Conservation (phyloP, 1,140 invertebrate genomes). For the Drosophila sp. region DNA sequence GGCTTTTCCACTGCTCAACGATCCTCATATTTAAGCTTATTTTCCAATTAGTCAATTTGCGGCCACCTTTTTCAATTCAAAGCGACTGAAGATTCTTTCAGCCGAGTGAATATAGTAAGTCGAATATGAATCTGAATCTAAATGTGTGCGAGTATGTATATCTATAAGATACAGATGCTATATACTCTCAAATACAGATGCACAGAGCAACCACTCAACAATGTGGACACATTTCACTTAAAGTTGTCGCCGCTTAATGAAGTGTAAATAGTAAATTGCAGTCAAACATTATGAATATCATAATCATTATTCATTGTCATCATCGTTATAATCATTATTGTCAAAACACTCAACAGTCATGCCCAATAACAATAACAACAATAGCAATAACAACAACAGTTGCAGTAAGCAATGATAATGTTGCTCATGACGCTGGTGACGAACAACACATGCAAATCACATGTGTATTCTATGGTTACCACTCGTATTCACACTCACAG, state of each 20-base stretch:
- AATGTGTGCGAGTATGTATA: conserved; percentile 27
- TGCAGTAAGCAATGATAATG: conserved; percentile 48
- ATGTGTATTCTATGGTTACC: conserved; percentile 66
- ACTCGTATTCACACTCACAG: conserved; percentile 2
- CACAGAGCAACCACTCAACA: conserved; percentile 61
- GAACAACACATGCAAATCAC: conserved; percentile 79
- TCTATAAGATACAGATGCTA: conserved; percentile 43
- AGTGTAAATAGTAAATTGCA: conserved; percentile 83
- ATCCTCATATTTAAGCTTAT: conserved; percentile 63
- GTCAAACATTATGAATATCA: conserved; percentile 79
- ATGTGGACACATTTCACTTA: conserved; percentile 82
- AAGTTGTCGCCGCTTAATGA: conserved; percentile 80
- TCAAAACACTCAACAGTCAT: conserved; percentile 45
- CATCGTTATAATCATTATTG: conserved; percentile 50
- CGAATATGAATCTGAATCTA: background rate
- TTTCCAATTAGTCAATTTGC: conserved; percentile 62
- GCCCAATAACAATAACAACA: conserved; percentile 9
- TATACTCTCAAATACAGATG: conserved; percentile 24
- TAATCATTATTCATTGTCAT: conserved; percentile 39
- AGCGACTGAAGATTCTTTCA: conserved; percentile 27
- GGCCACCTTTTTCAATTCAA: conserved; percentile 56
- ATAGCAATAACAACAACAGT: conserved; percentile 2
- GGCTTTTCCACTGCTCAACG: conserved; percentile 42
- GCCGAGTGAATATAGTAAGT: conserved; percentile 9
- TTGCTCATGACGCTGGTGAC: conserved; percentile 72